These are phyloP conservation scores for Amblyopsis hoosieri DNA, from an alignment of 2,797 vertebrate species.

Conservation along the genomic window DNA sequence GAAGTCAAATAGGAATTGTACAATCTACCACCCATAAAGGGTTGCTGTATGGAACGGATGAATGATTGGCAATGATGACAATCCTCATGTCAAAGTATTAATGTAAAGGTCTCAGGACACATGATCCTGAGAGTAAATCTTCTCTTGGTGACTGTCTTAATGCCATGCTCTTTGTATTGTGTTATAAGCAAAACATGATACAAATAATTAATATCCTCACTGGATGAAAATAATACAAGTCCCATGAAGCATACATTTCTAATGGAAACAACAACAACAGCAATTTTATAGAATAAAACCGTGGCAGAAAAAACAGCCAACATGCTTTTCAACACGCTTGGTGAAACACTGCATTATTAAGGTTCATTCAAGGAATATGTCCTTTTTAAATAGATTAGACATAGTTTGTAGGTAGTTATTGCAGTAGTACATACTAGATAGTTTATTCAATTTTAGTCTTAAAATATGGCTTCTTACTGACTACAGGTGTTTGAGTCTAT, in stretches of 20 bases:
- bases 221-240: background rate
- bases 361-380: conserved; percentile 24
- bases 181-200: conserved; percentile 1
- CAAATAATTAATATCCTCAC: conserved; percentile 2
- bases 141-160: conserved; percentile 13
- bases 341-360: conserved; percentile 29
- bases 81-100: conserved; percentile 50
- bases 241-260: conserved; percentile 30
- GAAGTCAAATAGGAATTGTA: conserved; percentile 22
- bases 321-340: conserved; percentile 16
- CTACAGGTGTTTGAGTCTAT: conserved; percentile 61
- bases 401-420: conserved; percentile 52
- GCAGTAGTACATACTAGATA: conserved; percentile 56
- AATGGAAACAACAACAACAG: conserved; percentile 22
- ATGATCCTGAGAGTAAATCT: conserved; percentile 12
- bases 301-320: conserved; percentile 20
- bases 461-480: conserved; percentile 53
- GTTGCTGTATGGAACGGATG: conserved; percentile 19
- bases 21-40: conserved; percentile 34
- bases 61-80: conserved; percentile 37
- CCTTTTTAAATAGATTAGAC: conserved; percentile 60
- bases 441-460: conserved; percentile 68
- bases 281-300: conserved; percentile 5
- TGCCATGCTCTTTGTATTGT: conserved; percentile 11
- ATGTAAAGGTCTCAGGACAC: conserved; percentile 1